phyloP scores from a whole-genome alignment of 1,140 invertebrate genomes.

The Scaptomyza graminum region DNA sequence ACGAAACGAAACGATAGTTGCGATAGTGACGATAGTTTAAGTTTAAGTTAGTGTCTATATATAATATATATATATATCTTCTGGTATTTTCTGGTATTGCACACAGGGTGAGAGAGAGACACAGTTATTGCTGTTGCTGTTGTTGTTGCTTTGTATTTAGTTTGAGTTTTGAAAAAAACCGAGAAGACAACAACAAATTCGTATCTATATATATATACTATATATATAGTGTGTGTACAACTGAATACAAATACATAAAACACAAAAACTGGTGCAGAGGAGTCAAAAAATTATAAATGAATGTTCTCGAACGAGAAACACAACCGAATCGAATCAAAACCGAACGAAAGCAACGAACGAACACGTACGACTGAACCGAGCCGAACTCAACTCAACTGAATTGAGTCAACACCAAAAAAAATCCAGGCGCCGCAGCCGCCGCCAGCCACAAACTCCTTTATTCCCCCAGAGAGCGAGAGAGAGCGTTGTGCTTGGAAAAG shows the following conservation, averaged over 20 bases:
- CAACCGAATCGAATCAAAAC: slow-evolving; percentile 83
- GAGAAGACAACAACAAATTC: slow-evolving; percentile 82
- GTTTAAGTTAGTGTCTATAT: slow-evolving; percentile 1
- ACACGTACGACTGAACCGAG: slow-evolving; percentile 80
- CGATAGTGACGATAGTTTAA: slow-evolving; percentile 32
- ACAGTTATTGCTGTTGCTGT: slow-evolving; percentile 25
- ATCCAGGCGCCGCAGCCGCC: slow-evolving; percentile 53
- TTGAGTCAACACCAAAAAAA: background rate
- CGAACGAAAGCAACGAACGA: slow-evolving; percentile 84
- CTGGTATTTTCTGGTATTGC: slow-evolving; percentile 43
- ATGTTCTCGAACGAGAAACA: slow-evolving; percentile 83
- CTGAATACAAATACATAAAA: slow-evolving; percentile 65
- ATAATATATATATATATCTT: slow-evolving; percentile 1
- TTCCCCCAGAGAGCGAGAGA: background rate
- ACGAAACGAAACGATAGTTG: slow-evolving; percentile 34
- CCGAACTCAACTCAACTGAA: too few relatives aligned
- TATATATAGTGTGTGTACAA: slow-evolving; percentile 15
- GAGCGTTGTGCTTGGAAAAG: background rate
- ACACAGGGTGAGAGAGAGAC: slow-evolving; percentile 37
- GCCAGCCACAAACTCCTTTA: slow-evolving; percentile 11
- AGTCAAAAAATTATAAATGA: slow-evolving; percentile 84
- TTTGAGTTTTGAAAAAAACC: slow-evolving; percentile 67
- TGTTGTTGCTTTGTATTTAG: slow-evolving; percentile 27
- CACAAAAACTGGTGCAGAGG: slow-evolving; percentile 83
- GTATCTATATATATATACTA: slow-evolving; percentile 9